These are phyloP conservation scores for Lutraria lutraria DNA, from an alignment of 2,888 invertebrate species.

Conservation along the genomic window DNA sequence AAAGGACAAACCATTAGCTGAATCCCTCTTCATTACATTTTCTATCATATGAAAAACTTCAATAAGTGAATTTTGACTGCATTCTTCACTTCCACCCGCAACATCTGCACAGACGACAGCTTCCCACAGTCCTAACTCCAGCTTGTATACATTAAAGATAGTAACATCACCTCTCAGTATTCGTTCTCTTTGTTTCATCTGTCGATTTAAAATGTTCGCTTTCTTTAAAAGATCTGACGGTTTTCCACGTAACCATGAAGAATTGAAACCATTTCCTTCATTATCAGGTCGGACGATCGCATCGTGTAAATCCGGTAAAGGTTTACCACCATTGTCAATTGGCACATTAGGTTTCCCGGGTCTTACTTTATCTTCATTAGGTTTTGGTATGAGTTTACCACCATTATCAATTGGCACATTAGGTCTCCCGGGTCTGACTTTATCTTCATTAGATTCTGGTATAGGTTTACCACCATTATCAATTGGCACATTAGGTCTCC, in stretches of 20 bases:
- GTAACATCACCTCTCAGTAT: too few relatives aligned
- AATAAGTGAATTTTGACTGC: neutral
- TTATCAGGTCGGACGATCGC: neutral
- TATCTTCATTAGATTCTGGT: neutral
- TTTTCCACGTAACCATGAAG: too few relatives aligned
- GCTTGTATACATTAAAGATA: neutral
- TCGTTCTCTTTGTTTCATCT: too few relatives aligned
- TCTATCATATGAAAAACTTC: neutral
- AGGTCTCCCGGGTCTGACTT: neutral
- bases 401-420: neutral
- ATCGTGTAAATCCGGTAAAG: neutral
- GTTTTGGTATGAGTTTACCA: neutral
- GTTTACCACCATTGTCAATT: neutral
- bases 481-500: neutral
- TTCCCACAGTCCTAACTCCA: slow-evolving; percentile 23
- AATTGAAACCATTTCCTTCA: neutral
- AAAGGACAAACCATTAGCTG: slow-evolving; percentile 18
- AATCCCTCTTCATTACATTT: neutral
- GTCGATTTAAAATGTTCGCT: too few relatives aligned
- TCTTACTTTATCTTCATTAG: neutral
- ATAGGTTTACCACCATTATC: slow-evolving; percentile 21
- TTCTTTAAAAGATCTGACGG: too few relatives aligned
- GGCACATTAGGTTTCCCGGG: neutral
- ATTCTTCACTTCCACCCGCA: neutral
- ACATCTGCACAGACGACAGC: neutral